Evolutionary conservation across 2,113 vertebrate species (phyloP).

Genomic region (Odobenus rosmarus): DNA sequence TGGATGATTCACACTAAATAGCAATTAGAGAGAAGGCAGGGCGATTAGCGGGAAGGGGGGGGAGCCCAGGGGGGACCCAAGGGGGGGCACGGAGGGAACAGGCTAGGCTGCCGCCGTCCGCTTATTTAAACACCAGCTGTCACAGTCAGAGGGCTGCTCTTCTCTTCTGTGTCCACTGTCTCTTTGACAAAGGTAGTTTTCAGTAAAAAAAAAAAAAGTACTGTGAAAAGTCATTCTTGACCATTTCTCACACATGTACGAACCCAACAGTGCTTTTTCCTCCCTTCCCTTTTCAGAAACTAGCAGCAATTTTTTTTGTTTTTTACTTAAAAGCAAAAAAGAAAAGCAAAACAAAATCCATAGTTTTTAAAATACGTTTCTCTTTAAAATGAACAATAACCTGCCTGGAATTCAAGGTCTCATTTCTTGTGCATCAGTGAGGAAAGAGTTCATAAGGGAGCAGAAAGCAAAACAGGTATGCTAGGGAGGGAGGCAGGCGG

Average conservation of each 20-base stretch:
- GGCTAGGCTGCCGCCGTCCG: accelerated
- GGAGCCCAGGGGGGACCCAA: accelerated
- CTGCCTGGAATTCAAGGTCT: conserved; percentile 17
- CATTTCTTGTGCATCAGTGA: background rate
- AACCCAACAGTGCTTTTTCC: background rate
- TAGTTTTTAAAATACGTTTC: conserved; percentile 1
- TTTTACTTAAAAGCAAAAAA: background rate
- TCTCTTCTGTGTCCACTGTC: background rate
- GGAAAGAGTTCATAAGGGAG: background rate
- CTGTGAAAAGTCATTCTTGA: background rate
- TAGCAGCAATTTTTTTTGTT: background rate
- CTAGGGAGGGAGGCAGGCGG: background rate
- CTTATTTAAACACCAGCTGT: too few species aligned
- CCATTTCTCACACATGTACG: background rate
- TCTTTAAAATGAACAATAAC: conserved; percentile 34
- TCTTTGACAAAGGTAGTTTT: background rate
- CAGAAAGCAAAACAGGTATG: background rate
- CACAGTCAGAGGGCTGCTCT: background rate
- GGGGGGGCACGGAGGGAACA: accelerated
- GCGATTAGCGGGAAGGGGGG: background rate
- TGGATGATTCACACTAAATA: conserved; percentile 60
- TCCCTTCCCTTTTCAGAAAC: conserved; percentile 11
- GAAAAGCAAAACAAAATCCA: background rate
- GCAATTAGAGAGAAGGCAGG: conserved; percentile 63
- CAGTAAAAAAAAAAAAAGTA: background rate